Evolutionary conservation across 2,113 vertebrate genomes (phyloP).

Genomic region (Vulpes ferrilata): DNA sequence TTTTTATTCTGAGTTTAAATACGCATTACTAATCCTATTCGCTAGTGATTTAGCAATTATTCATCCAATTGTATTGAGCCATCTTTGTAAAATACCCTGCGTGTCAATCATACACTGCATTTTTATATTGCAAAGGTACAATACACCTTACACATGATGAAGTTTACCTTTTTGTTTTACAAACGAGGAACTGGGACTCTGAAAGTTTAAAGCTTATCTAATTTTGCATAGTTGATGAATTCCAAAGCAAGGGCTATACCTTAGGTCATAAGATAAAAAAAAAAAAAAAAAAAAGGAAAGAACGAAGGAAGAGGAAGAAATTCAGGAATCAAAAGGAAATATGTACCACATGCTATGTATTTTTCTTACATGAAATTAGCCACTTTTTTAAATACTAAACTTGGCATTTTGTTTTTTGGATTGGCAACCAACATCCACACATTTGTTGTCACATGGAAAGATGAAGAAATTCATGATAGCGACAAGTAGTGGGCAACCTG

Average conservation of each 20-base stretch:
- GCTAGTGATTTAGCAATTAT: not conserved
- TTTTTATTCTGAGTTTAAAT: not conserved
- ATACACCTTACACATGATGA: not conserved
- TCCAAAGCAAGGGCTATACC: not conserved
- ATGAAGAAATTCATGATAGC: not conserved
- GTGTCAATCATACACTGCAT: not conserved
- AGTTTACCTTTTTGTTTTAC: not conserved
- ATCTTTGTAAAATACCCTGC: not conserved
- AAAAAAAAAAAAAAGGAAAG: not conserved
- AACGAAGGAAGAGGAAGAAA: not conserved
- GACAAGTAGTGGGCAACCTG: not conserved
- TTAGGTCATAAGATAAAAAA: not conserved
- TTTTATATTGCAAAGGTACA: not conserved
- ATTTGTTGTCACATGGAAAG: not conserved
- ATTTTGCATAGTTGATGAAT: not conserved
- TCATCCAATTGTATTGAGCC: not conserved
- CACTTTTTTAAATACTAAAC: not conserved
- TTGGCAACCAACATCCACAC: not conserved
- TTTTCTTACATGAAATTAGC: not conserved
- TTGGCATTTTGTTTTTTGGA: not conserved
- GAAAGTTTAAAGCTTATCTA: not conserved
- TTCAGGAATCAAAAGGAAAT: not conserved
- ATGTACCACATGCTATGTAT: not conserved
- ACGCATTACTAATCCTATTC: not conserved
- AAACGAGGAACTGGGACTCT: not conserved